Percentiles rank a stretch among this genome's conserved stretches.
These are phyloP conservation scores for Mamestra configurata DNA, from an alignment of 1,140 invertebrate species.

Conservation along the genomic window DNA sequence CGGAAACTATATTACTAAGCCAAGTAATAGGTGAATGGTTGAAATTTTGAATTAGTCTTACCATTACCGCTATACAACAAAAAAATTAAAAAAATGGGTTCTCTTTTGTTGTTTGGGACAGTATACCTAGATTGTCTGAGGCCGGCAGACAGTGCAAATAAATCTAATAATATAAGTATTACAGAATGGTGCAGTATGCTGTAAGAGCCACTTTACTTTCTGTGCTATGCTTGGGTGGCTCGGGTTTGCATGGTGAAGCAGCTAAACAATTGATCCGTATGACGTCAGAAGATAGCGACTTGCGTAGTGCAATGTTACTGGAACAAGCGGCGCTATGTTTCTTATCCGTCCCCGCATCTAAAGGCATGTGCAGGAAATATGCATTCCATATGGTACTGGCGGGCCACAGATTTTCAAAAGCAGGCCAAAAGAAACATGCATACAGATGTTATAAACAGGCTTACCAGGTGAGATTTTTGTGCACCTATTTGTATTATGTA, in stretches of 20 bases:
- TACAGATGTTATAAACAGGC: slow-evolving; percentile 97
- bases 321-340: slow-evolving; percentile 99
- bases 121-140: too few relatives aligned
- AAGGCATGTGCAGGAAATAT: slow-evolving; percentile 95
- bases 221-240: slow-evolving; percentile 94
- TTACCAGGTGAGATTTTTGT: slow-evolving; percentile 90
- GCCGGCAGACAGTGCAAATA: too few relatives aligned
- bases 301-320: slow-evolving; percentile 96
- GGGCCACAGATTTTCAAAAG: slow-evolving; percentile 97
- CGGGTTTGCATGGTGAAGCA: slow-evolving; percentile 94
- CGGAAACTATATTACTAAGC: too few relatives aligned
- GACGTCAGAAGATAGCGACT: slow-evolving; percentile 97
- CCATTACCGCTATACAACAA: too few relatives aligned
- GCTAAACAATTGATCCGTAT: slow-evolving; percentile 97
- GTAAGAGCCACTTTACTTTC: slow-evolving; percentile 96
- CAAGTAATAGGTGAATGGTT: too few relatives aligned
- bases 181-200: slow-evolving; percentile 95
- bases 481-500: too few relatives aligned
- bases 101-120: too few relatives aligned
- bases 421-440: slow-evolving; percentile 96
- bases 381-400: slow-evolving; percentile 99
- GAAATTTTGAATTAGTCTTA: too few relatives aligned
- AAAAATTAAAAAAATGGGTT: too few relatives aligned
- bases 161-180: slow-evolving; percentile 54
- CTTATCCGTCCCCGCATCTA: slow-evolving; percentile 90